Evolutionary conservation across 2,888 invertebrate species (phyloP).

Genomic region (Apeira syringaria): DNA sequence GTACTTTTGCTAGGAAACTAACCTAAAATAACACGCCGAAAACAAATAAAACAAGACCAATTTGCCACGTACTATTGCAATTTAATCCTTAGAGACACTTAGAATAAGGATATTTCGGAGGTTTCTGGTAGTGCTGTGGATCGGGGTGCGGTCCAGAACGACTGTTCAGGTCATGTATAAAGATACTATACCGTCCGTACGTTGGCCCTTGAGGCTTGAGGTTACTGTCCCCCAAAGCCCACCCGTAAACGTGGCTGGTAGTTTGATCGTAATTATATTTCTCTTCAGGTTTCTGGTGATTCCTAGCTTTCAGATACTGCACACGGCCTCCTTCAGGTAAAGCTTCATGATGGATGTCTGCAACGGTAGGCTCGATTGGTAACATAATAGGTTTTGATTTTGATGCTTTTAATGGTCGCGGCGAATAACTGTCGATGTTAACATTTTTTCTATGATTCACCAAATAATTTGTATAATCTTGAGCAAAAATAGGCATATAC

Average conservation of each 20-base stretch:
- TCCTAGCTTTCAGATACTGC: constrained; percentile 33
- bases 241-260: constrained; percentile 32
- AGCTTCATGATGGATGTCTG: constrained; percentile 11
- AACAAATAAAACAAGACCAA: no score
- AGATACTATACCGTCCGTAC: not conserved
- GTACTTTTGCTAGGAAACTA: no score
- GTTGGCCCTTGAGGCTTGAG: not conserved
- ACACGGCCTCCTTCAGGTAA: constrained; percentile 25
- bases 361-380: constrained; percentile 15
- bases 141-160: constrained; percentile 38
- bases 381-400: constrained; percentile 18
- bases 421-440: constrained; percentile 8
- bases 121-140: constrained; percentile 27
- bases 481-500: constrained; percentile 13
- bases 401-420: no score
- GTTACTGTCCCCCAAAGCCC: constrained; percentile 32
- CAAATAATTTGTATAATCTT: constrained; percentile 7
- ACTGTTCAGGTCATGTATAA: constrained; percentile 21
- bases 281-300: constrained; percentile 32
- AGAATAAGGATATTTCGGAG: not conserved
- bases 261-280: constrained; percentile 38
- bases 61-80: not conserved
- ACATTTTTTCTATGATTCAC: constrained; percentile 20
- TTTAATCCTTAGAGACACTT: not conserved
- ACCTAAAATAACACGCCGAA: no score